Percentiles rank a stretch among this genome's conserved stretches.
These are phyloP conservation scores for Colaptes auratus DNA, from an alignment of 2,113 vertebrate species.

Conservation along the genomic window DNA sequence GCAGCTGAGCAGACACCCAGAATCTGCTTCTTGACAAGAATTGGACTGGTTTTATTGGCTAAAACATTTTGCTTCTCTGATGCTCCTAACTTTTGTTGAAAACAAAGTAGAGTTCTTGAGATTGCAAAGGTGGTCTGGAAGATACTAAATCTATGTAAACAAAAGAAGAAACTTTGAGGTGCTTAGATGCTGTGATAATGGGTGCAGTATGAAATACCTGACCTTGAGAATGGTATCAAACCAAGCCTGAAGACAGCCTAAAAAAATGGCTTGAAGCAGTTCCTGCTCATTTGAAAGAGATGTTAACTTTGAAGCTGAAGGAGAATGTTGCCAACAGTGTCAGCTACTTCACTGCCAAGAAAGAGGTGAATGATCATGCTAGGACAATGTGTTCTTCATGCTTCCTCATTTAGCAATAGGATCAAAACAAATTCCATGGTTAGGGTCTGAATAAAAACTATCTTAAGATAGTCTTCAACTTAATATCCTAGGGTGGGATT, in stretches of 20 bases:
- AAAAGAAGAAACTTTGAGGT: constrained; percentile 21
- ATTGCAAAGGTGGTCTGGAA: constrained; percentile 21
- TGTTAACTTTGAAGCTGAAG: constrained; percentile 37
- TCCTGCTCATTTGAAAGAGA: constrained; percentile 42
- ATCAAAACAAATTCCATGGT: constrained; percentile 18
- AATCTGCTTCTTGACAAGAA: background rate
- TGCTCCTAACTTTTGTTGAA: background rate
- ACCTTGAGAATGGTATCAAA: background rate
- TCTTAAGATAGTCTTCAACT: background rate
- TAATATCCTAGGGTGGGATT: background rate
- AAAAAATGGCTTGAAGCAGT: constrained; percentile 39
- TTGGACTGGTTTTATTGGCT: background rate
- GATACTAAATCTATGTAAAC: background rate
- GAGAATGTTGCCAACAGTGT: background rate
- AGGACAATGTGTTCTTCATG: background rate
- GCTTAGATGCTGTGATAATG: constrained; percentile 6
- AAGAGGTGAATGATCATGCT: constrained; percentile 19
- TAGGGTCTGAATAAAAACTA: background rate
- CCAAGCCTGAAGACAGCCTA: background rate
- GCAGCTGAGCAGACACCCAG: background rate
- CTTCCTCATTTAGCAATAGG: constrained; percentile 27
- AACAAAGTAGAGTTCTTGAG: background rate
- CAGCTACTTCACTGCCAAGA: constrained; percentile 28
- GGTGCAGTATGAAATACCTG: background rate
- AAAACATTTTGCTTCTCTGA: background rate